Conservation (phyloP, 2,113 vertebrate genomes). For the Hydropotes inermis region DNA sequence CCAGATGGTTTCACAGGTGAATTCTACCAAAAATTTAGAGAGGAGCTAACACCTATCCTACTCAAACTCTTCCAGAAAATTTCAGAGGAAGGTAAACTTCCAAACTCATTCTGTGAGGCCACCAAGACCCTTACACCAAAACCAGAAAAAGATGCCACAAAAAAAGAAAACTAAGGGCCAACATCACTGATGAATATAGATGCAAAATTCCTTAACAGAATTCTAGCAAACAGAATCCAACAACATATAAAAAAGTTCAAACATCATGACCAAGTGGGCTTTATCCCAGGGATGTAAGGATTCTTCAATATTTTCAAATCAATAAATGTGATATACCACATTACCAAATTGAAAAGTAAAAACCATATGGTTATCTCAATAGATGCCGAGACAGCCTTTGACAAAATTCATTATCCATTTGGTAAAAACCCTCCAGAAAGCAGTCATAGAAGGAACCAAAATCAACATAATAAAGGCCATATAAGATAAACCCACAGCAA, state of each 20-base stretch:
- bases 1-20: background rate
- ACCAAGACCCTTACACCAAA: background rate
- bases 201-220: background rate
- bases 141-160: background rate
- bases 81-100: background rate
- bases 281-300: background rate
- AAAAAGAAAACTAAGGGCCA: background rate
- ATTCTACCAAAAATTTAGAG: background rate
- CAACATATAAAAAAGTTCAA: background rate
- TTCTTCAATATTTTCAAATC: background rate
- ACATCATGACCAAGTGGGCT: background rate
- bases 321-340: background rate
- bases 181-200: background rate
- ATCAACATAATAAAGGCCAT: background rate
- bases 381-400: background rate
- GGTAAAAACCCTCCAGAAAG: background rate
- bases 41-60: background rate
- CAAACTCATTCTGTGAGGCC: background rate
- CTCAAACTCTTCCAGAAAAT: background rate
- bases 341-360: background rate
- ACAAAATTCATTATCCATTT: background rate
- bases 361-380: background rate
- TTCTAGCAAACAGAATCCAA: background rate
- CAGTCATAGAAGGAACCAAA: background rate
- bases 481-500: background rate